These are phyloP conservation scores for Gerosis bhagava DNA, from an alignment of 2,888 invertebrate species.

Conservation along the genomic window DNA sequence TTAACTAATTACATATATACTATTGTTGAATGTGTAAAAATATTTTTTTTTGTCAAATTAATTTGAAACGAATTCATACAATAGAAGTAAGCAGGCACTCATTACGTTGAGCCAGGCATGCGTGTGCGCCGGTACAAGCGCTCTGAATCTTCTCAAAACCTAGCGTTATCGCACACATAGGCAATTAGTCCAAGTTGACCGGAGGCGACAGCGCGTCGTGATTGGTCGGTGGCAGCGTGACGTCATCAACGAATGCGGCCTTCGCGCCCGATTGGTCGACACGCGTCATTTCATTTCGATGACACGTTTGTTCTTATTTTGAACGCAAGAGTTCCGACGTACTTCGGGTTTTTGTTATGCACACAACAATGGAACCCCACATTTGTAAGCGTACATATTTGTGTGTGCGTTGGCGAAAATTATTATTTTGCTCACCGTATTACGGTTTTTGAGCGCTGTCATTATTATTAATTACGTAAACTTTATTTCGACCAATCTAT, in stretches of 20 bases:
- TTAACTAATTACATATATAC: no score
- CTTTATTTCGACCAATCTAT: background rate
- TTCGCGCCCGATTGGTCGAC: slow-evolving; percentile 80
- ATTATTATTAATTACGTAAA: slow-evolving; percentile 2
- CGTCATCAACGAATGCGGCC: slow-evolving; percentile 78
- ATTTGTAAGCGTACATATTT: slow-evolving; percentile 34
- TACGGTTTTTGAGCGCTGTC: slow-evolving; percentile 1
- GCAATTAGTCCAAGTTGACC: slow-evolving; percentile 82
- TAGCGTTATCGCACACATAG: slow-evolving; percentile 78
- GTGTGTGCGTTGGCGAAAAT: slow-evolving; percentile 26
- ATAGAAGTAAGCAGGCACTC: slow-evolving; percentile 21
- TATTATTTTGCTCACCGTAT: slow-evolving; percentile 23
- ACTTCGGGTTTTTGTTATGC: slow-evolving; percentile 69
- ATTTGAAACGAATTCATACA: no score
- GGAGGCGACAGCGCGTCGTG: slow-evolving; percentile 69
- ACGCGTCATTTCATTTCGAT: slow-evolving; percentile 81
- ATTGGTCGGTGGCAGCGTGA: slow-evolving; percentile 72
- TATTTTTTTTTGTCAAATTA: no score
- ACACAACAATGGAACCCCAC: slow-evolving; percentile 63
- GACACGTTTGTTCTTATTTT: slow-evolving; percentile 82
- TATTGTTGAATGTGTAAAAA: no score
- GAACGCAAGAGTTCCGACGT: slow-evolving; percentile 69
- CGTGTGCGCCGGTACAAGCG: slow-evolving; percentile 64
- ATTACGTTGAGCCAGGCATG: slow-evolving; percentile 29
- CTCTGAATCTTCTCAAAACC: slow-evolving; percentile 70